phyloP scores from a whole-genome alignment of 2,113 vertebrate species.

The Xiphophorus hellerii region DNA sequence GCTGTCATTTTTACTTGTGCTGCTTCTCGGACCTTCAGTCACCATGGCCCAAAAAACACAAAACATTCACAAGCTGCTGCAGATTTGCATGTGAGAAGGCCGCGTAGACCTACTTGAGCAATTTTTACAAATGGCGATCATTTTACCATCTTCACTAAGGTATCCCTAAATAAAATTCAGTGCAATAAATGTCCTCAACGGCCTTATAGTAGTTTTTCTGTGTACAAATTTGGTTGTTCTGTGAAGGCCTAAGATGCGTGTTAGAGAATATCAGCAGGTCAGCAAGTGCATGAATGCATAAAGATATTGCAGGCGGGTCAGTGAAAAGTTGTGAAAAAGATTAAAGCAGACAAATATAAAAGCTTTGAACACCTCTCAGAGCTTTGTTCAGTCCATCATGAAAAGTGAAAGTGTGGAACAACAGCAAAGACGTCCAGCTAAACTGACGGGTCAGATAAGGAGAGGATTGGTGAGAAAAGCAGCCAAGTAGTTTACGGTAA shows the following conservation, averaged over 20 bases:
- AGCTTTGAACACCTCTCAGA: too few species aligned
- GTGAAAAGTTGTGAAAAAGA: too few species aligned
- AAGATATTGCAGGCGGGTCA: too few species aligned
- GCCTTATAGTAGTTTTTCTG: not conserved
- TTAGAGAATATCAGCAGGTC: not conserved
- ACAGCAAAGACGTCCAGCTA: too few species aligned
- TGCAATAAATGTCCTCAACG: not conserved
- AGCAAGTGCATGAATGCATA: too few species aligned
- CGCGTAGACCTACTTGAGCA: constrained; percentile 9
- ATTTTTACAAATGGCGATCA: not conserved
- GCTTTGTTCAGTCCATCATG: too few species aligned
- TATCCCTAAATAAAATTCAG: not conserved
- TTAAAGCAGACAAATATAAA: too few species aligned
- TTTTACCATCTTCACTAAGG: too few species aligned
- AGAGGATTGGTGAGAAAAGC: too few species aligned
- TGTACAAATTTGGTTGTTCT: not conserved
- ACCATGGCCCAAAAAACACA: not conserved
- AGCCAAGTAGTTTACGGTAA: too few species aligned
- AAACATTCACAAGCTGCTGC: constrained; percentile 1
- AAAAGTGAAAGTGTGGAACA: too few species aligned
- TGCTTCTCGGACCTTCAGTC: constrained; percentile 14
- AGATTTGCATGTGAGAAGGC: constrained; percentile 9
- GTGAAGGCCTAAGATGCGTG: not conserved
- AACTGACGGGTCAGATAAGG: too few species aligned
- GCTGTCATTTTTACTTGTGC: constrained; percentile 50